These are phyloP conservation scores for Spisula subtruncata DNA, from an alignment of 2,888 invertebrate genomes.

Conservation along the genomic window DNA sequence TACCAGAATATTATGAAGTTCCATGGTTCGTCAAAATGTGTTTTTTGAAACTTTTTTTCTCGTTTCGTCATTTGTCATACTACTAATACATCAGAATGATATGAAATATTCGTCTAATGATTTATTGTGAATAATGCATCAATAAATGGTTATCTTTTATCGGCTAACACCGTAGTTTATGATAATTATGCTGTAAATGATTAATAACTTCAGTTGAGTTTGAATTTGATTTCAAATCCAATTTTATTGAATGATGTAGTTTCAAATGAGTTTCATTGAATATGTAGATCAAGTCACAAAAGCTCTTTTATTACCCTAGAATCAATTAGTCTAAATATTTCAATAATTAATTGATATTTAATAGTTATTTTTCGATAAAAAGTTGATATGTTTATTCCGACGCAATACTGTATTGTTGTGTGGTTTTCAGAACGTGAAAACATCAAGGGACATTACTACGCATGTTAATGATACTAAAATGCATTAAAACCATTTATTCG, in stretches of 20 bases:
- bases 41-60: too few species aligned
- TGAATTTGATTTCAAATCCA: not conserved
- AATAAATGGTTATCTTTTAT: not conserved
- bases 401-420: not conserved
- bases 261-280: constrained; percentile 11
- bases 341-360: constrained; percentile 17
- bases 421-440: not conserved
- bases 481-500: not conserved
- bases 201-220: not conserved
- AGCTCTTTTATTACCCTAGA: not conserved
- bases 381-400: not conserved
- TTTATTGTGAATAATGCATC: not conserved
- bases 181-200: constrained; percentile 4
- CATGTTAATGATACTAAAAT: constrained; percentile 10
- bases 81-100: not conserved
- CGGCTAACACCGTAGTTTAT: not conserved
- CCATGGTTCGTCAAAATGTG: not conserved
- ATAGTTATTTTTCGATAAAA: not conserved
- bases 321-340: constrained; percentile 19
- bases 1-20: not conserved
- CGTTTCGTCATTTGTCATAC: not conserved
- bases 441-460: not conserved
- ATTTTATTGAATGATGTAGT: not conserved
- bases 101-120: not conserved
- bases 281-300: not conserved